Evolutionary conservation across 2,113 vertebrate genomes (phyloP).

Genomic region (Ammodytes dubius): DNA sequence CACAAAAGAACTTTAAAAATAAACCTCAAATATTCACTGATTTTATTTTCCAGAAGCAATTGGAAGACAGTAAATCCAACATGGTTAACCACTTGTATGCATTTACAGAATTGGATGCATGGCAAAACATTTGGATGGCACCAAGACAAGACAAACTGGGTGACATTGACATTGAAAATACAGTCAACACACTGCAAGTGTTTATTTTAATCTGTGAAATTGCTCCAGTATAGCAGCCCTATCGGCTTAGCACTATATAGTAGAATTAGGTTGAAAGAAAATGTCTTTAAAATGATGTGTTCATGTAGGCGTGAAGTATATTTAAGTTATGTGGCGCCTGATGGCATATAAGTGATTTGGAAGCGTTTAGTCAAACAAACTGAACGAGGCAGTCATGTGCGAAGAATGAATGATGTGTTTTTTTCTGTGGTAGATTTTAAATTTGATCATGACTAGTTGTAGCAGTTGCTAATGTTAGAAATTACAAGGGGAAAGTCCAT

Average conservation of each 20-base stretch:
- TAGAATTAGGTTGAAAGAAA: neutral
- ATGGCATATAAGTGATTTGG: neutral
- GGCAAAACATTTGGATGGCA: neutral
- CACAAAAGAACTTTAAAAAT: neutral
- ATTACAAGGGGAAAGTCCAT: neutral
- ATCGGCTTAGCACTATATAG: neutral
- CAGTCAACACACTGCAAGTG: neutral
- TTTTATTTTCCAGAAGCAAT: neutral
- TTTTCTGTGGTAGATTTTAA: neutral
- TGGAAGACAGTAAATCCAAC: neutral
- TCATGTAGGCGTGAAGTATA: neutral
- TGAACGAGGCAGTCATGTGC: neutral
- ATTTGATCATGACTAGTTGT: neutral
- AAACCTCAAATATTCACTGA: slow-evolving; percentile 8
- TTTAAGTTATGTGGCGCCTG: neutral
- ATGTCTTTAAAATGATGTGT: neutral
- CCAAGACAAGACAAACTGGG: neutral
- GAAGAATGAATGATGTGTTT: neutral
- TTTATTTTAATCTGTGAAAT: neutral
- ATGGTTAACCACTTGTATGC: neutral
- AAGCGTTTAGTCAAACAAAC: neutral
- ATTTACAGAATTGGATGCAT: neutral
- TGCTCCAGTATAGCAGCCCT: neutral
- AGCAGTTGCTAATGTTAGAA: neutral
- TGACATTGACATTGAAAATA: neutral